These are phyloP conservation scores for Chorisops tibialis DNA, from an alignment of 2,888 invertebrate genomes.

Conservation along the genomic window DNA sequence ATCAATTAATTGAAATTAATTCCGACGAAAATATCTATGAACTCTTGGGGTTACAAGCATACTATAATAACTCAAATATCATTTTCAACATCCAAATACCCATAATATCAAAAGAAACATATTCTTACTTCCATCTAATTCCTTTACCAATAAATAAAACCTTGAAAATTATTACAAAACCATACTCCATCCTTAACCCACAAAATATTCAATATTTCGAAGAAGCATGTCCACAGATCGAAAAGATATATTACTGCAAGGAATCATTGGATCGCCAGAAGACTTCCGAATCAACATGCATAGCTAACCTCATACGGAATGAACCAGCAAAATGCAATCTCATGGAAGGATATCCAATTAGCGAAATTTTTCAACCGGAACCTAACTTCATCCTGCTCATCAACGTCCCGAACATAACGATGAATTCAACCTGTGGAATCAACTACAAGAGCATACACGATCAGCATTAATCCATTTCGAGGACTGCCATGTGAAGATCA, in stretches of 20 bases:
- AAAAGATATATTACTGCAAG: background rate
- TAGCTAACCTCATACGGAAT: too few species aligned
- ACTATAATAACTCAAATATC: conserved; percentile 23
- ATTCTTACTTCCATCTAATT: conserved; percentile 11
- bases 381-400: background rate
- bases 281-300: too few species aligned
- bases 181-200: background rate
- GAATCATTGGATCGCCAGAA: too few species aligned
- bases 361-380: background rate
- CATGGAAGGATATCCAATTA: too few species aligned
- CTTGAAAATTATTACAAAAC: background rate
- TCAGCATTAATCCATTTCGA: background rate
- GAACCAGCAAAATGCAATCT: background rate
- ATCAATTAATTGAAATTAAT: conserved; percentile 2
- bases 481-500: background rate
- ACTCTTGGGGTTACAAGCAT: conserved; percentile 18
- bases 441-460: background rate
- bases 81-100: conserved; percentile 22
- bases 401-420: background rate
- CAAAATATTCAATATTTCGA: background rate
- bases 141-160: background rate
- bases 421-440: conserved; percentile 1
- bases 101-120: conserved; percentile 5
- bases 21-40: conserved; percentile 17
- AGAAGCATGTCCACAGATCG: background rate